phyloP scores from a whole-genome alignment of 2,888 invertebrate genomes.

The Thymelicus lineola region DNA sequence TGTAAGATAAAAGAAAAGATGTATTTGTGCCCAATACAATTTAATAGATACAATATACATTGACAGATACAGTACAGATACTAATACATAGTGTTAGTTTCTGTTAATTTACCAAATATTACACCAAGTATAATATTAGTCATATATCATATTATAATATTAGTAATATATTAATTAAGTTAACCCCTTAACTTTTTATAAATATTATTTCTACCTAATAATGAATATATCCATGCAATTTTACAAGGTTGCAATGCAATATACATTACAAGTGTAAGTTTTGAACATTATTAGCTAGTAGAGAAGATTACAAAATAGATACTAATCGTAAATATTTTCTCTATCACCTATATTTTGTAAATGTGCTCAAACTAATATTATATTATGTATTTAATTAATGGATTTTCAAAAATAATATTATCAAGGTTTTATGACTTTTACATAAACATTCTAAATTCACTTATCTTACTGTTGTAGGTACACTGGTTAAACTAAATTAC shows the following conservation, averaged over 20 bases:
- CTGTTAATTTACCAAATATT: slow-evolving; percentile 24
- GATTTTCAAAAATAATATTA: background rate
- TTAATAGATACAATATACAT: background rate
- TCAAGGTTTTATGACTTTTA: too few species aligned
- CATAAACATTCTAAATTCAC: too few species aligned
- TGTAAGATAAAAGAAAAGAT: slow-evolving; percentile 13
- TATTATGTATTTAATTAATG: background rate
- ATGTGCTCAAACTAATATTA: slow-evolving; percentile 5
- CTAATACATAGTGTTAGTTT: background rate
- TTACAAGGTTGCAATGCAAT: background rate
- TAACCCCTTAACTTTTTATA: background rate
- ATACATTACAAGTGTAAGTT: background rate
- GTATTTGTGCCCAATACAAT: slow-evolving; percentile 30
- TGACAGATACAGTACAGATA: too few species aligned
- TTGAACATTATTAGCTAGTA: background rate
- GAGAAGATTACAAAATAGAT: background rate
- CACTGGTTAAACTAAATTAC: background rate
- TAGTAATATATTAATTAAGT: background rate
- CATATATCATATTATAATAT: background rate
- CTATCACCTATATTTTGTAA: background rate
- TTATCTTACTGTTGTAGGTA: background rate
- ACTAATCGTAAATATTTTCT: background rate
- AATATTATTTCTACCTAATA: background rate
- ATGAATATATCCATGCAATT: too few species aligned
- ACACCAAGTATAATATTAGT: background rate